A percentile compares a stretch with the other conserved stretches of the same genome.
These are phyloP conservation scores for Oligia fasciuncula DNA, from an alignment of 2,888 invertebrate species.

Conservation along the genomic window DNA sequence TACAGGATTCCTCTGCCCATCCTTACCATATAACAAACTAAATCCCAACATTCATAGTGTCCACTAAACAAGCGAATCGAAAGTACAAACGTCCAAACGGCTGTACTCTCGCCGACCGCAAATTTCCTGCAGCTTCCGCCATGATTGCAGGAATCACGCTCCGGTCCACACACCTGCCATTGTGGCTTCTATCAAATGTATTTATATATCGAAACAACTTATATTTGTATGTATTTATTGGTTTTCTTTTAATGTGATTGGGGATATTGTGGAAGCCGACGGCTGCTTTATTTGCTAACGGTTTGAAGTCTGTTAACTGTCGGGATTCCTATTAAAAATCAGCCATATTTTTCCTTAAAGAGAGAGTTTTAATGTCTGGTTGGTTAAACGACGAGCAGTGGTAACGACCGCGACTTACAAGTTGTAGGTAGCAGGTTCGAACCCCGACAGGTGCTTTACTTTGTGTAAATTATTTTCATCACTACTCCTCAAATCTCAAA, in stretches of 20 bases:
- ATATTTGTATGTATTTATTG: slow-evolving; percentile 39
- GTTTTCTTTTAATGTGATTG: slow-evolving; percentile 27
- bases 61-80: slow-evolving; percentile 41
- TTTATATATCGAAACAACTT: slow-evolving; percentile 41
- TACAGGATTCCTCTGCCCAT: too few relatives aligned
- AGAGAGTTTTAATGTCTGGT: not conserved
- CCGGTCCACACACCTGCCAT: slow-evolving; percentile 83
- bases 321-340: not conserved
- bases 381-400: not conserved
- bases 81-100: slow-evolving; percentile 57
- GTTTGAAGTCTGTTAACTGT: not conserved
- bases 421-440: too few relatives aligned
- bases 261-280: slow-evolving; percentile 3
- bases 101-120: slow-evolving; percentile 79
- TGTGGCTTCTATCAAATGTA: slow-evolving; percentile 70
- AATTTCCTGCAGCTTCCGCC: slow-evolving; percentile 85
- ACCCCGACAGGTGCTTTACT: not conserved
- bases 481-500: not conserved
- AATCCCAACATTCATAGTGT: slow-evolving; percentile 35
- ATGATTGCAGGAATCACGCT: slow-evolving; percentile 88
- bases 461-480: not conserved
- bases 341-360: not conserved
- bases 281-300: not conserved
- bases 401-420: not conserved
- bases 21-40: not conserved